Conservation (phyloP, 2,888 invertebrate species). For the Theristus sp. region DNA sequence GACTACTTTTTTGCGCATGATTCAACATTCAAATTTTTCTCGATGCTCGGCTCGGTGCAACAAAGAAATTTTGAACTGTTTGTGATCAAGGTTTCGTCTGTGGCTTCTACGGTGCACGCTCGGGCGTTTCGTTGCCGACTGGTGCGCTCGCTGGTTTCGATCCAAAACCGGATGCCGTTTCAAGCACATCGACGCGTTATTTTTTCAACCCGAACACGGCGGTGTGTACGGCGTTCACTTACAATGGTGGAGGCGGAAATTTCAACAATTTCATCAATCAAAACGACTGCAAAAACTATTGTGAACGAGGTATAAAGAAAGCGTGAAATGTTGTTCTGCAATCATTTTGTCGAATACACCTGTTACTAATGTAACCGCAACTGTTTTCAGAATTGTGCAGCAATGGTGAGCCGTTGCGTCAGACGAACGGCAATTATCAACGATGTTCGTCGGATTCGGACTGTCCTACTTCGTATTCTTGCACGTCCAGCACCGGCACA, state of each 20-base stretch:
- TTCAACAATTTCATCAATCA: constrained; percentile 20
- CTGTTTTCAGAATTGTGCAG: constrained; percentile 4
- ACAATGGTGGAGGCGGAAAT: constrained; percentile 21
- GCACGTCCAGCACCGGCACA: not conserved
- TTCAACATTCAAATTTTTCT: not conserved
- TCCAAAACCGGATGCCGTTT: not conserved
- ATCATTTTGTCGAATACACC: too few relatives aligned
- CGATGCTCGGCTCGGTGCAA: not conserved
- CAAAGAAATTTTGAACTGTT: too few relatives aligned
- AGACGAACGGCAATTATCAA: not conserved
- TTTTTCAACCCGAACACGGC: constrained; percentile 23
- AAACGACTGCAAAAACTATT: constrained; percentile 15
- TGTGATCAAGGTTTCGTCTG: not conserved
- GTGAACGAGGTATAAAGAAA: constrained; percentile 5
- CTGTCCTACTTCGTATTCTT: constrained; percentile 2
- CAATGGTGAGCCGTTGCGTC: constrained; percentile 3
- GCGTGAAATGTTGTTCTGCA: too few relatives aligned
- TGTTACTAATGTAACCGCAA: too few relatives aligned
- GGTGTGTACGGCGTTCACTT: constrained; percentile 16
- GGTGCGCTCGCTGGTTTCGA: not conserved
- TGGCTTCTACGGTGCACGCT: not conserved
- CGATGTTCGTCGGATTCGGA: not conserved
- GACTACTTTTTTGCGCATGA: not conserved
- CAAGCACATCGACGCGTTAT: not conserved
- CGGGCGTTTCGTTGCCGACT: not conserved